A percentile compares a stretch with the other conserved stretches of the same genome.
These are phyloP conservation scores for Trissolcus basalis DNA, from an alignment of 1,140 invertebrate species.

Conservation along the genomic window DNA sequence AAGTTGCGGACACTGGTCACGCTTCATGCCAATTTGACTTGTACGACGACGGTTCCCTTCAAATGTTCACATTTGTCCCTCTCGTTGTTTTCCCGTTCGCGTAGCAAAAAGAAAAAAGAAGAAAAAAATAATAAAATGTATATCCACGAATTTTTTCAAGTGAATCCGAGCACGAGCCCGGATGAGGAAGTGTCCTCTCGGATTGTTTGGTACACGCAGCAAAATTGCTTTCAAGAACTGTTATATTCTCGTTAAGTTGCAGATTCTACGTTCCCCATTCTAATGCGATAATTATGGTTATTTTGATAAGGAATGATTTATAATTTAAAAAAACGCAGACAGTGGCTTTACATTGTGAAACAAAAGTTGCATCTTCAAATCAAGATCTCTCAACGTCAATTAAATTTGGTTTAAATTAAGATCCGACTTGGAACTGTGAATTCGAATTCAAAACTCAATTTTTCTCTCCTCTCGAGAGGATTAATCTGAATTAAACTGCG, in stretches of 20 bases:
- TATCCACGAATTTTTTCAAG: constrained; percentile 42
- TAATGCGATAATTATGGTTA: background rate
- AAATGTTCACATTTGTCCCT: constrained; percentile 29
- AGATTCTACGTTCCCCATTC: background rate
- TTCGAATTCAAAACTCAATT: too few relatives aligned
- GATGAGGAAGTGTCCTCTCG: constrained; percentile 58
- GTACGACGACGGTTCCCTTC: constrained; percentile 15
- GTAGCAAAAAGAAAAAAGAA: constrained; percentile 8
- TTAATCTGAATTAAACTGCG: too few relatives aligned
- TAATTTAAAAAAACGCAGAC: too few relatives aligned
- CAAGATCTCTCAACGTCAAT: too few relatives aligned
- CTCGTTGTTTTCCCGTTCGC: constrained; percentile 7
- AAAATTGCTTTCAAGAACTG: constrained; percentile 29
- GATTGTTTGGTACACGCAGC: constrained; percentile 30
- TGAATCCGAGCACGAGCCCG: constrained; percentile 55
- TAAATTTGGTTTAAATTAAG: too few relatives aligned
- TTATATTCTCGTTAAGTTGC: constrained; percentile 18
- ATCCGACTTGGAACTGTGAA: too few relatives aligned
- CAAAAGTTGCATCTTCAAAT: too few relatives aligned
- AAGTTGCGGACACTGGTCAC: constrained; percentile 70
- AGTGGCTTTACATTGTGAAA: too few relatives aligned
- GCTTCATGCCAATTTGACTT: constrained; percentile 74
- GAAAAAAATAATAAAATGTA: constrained; percentile 11
- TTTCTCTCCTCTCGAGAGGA: too few relatives aligned
- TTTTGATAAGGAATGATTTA: too few relatives aligned